These are phyloP conservation scores for Erpornis zantholeuca DNA, from an alignment of 2,113 vertebrate species.

Conservation along the genomic window DNA sequence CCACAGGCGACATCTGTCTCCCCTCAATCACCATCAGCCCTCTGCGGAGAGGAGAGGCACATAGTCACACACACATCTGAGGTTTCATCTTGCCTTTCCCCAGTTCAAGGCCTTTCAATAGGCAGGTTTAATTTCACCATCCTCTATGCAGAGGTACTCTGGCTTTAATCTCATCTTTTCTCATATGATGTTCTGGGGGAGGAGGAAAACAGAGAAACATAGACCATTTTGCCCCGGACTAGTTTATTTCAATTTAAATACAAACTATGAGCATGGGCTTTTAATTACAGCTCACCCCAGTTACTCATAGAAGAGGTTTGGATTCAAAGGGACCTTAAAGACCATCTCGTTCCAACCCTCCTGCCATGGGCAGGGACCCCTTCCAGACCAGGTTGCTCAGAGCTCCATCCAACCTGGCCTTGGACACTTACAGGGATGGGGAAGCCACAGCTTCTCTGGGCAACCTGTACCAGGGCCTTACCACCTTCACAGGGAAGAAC, in stretches of 20 bases:
- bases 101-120: fast-evolving
- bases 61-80: fast-evolving
- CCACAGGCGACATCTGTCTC: fast-evolving
- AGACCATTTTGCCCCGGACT: not conserved
- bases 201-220: not conserved
- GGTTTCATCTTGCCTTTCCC: not conserved
- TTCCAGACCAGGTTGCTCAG: not conserved
- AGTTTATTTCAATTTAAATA: not conserved
- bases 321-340: not conserved
- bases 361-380: not conserved
- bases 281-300: not conserved
- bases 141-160: not conserved
- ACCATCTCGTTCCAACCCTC: fast-evolving
- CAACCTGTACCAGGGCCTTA: not conserved
- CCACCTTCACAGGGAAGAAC: not conserved
- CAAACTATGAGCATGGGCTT: fast-evolving
- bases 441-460: not conserved
- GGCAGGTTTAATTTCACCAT: not conserved
- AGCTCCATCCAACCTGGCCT: not conserved
- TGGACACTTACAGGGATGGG: not conserved
- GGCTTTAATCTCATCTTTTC: not conserved
- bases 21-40: not conserved
- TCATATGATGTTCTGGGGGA: too few relatives aligned
- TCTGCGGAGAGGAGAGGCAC: not conserved
- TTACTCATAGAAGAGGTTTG: not conserved